Conservation (phyloP, 2,113 vertebrate species). For the Chunga burmeisteri region DNA sequence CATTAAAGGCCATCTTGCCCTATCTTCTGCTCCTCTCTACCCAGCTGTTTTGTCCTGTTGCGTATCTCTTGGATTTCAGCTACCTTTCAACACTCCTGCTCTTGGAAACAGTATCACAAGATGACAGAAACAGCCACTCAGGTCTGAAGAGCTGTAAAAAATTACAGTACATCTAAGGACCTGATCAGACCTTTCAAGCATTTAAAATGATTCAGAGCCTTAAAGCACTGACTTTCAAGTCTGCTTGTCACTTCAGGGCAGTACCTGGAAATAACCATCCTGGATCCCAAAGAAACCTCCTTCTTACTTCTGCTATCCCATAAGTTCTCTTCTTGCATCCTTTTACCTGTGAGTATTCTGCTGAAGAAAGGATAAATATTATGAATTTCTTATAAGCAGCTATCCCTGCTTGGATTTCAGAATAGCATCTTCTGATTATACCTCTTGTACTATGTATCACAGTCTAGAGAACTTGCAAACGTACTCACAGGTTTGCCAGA, state of each 20-base stretch:
- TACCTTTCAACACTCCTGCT: background rate
- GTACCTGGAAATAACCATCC: background rate
- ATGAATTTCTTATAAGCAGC: background rate
- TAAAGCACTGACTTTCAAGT: background rate
- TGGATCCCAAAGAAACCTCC: background rate
- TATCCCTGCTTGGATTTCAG: background rate
- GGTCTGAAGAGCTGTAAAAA: background rate
- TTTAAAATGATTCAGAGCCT: background rate
- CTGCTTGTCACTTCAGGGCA: background rate
- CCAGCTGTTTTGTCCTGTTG: background rate
- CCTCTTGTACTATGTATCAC: background rate
- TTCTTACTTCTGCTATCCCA: background rate
- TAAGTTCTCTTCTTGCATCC: background rate
- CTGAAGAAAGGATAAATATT: background rate
- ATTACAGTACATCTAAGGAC: background rate
- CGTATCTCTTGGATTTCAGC: background rate
- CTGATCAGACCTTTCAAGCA: background rate
- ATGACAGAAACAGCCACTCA: background rate
- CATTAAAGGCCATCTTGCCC: background rate
- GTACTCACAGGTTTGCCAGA: background rate
- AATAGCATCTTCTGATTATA: background rate
- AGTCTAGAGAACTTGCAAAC: background rate
- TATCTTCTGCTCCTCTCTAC: background rate
- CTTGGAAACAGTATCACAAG: background rate
- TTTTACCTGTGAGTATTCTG: background rate